Conservation (phyloP, 2,797 vertebrate genomes). For the Rallus crepitans region DNA sequence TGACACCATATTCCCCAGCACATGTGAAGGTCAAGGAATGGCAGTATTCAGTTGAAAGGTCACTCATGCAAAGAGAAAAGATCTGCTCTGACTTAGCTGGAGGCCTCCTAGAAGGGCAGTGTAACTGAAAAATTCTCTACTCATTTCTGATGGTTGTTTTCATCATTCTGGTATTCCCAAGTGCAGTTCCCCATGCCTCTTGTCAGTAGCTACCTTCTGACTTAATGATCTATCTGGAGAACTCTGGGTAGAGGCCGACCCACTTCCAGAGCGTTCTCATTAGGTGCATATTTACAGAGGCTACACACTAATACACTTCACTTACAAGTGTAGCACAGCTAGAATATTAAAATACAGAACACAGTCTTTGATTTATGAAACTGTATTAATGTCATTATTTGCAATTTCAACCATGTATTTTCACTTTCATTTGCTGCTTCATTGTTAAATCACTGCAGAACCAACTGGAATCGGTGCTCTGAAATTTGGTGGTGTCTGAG, state of each 20-base stretch:
- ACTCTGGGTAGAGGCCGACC: neutral
- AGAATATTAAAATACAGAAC: neutral
- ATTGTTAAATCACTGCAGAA: neutral
- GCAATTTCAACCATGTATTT: neutral
- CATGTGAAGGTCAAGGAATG: neutral
- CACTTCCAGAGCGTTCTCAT: neutral
- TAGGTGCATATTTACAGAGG: neutral
- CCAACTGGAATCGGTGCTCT: rapidly evolving
- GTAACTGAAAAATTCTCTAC: neutral
- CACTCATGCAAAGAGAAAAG: neutral
- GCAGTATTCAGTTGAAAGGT: neutral
- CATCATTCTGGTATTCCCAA: neutral
- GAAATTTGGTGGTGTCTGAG: neutral
- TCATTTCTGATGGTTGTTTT: neutral
- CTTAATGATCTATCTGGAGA: neutral
- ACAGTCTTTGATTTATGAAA: neutral
- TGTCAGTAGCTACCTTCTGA: neutral
- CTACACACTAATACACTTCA: neutral
- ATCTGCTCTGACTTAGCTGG: neutral
- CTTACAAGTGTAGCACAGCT: neutral
- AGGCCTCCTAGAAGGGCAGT: neutral
- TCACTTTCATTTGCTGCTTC: neutral
- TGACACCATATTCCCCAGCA: rapidly evolving
- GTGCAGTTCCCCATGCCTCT: neutral
- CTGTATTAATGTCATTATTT: neutral